A percentile compares a stretch with the other conserved stretches of the same genome.
Conservation (phyloP, 2,113 vertebrate species). For the Perca fluviatilis region DNA sequence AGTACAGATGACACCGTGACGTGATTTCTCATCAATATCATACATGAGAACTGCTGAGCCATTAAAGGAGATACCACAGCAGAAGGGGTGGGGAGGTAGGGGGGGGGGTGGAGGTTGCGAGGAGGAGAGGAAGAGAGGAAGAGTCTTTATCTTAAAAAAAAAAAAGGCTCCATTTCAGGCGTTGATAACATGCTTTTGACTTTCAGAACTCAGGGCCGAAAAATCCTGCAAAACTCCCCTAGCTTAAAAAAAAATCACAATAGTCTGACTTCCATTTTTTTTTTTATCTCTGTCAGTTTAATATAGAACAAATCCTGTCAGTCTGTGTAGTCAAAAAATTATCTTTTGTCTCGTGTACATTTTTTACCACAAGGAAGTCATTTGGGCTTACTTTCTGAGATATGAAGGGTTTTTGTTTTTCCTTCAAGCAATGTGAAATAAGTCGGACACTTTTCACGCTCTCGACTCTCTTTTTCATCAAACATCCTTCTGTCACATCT, state of each 20-base stretch:
- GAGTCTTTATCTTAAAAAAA: constrained; percentile 47
- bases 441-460: constrained; percentile 28
- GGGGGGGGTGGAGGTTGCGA: constrained; percentile 1
- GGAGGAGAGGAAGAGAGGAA: neutral
- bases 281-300: neutral
- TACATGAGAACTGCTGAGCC: constrained; percentile 73
- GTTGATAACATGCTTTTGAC: constrained; percentile 47
- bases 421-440: constrained; percentile 6
- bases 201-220: constrained; percentile 12
- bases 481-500: constrained; percentile 21
- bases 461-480: constrained; percentile 31
- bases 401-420: neutral
- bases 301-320: neutral
- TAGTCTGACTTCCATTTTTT: neutral
- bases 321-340: neutral
- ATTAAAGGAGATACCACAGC: constrained; percentile 56
- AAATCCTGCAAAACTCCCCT: constrained; percentile 13
- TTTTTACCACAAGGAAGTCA: constrained; percentile 1
- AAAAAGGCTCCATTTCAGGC: constrained; percentile 29
- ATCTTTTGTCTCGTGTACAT: neutral
- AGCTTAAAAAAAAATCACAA: neutral
- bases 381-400: neutral
- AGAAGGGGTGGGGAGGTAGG: neutral
- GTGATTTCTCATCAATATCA: constrained; percentile 76
- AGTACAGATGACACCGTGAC: constrained; percentile 54